Evolutionary conservation across 2,888 invertebrate species (phyloP).

Genomic region (Synergus japonicus): DNA sequence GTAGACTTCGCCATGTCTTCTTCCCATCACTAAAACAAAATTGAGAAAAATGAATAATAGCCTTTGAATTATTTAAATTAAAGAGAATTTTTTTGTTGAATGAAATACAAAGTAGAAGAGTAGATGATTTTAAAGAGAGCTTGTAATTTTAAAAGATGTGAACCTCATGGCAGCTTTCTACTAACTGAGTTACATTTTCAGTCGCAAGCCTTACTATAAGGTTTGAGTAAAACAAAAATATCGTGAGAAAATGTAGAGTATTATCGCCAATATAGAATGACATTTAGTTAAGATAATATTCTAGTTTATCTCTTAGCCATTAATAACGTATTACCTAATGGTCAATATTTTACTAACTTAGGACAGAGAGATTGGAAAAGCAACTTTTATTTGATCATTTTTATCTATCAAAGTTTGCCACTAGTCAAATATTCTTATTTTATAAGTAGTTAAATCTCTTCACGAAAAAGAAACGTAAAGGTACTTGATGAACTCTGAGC

Average conservation of each 20-base stretch:
- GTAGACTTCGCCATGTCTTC: slow-evolving; percentile 60
- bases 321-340: not conserved
- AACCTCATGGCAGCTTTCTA: not conserved
- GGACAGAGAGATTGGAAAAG: not conserved
- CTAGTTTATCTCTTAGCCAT: not conserved
- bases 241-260: not conserved
- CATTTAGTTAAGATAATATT: not conserved
- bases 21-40: slow-evolving; percentile 65
- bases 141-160: not conserved
- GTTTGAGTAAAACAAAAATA: not conserved
- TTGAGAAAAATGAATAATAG: slow-evolving; percentile 34
- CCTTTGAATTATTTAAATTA: not conserved
- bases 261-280: not conserved
- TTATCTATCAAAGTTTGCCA: too few species aligned
- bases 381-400: too few species aligned
- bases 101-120: not conserved
- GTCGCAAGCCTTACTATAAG: not conserved
- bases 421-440: too few species aligned
- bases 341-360: not conserved
- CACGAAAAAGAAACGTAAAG: too few species aligned
- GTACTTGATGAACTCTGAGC: too few species aligned
- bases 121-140: not conserved
- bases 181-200: not conserved
- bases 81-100: not conserved
- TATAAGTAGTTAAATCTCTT: too few species aligned